Evolutionary conservation across 1,140 invertebrate genomes (phyloP).

Genomic region (Epicauta chinensis): DNA sequence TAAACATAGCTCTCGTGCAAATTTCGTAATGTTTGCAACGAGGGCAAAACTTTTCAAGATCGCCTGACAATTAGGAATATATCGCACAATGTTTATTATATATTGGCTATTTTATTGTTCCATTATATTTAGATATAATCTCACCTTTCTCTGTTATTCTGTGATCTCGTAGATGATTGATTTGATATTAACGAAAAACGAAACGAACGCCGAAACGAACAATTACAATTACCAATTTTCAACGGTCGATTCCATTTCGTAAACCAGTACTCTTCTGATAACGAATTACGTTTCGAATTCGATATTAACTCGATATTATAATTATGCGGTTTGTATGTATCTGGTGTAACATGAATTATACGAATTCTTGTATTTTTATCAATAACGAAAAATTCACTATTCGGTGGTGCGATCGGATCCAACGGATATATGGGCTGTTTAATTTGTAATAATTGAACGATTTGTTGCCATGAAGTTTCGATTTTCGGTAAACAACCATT

Average conservation of each 20-base stretch:
- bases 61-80: too few relatives aligned
- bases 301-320: constrained; percentile 12
- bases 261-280: constrained; percentile 42
- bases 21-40: too few relatives aligned
- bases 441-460: constrained; percentile 28
- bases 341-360: constrained; percentile 35
- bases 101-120: neutral
- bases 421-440: constrained; percentile 32
- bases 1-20: too few relatives aligned
- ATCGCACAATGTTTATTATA: too few relatives aligned
- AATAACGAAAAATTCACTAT: constrained; percentile 36
- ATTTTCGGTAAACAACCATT: constrained; percentile 31
- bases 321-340: constrained; percentile 17
- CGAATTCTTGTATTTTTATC: constrained; percentile 31
- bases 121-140: neutral
- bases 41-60: too few relatives aligned
- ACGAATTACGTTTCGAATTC: constrained; percentile 28
- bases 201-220: constrained; percentile 39
- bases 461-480: constrained; percentile 25
- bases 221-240: constrained; percentile 34
- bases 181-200: constrained; percentile 17
- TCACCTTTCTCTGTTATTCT: constrained; percentile 3
- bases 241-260: constrained; percentile 38
- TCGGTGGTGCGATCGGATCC: constrained; percentile 26
- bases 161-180: neutral